phyloP scores from a whole-genome alignment of 1,140 invertebrate species.

The Drosophila busckii region DNA sequence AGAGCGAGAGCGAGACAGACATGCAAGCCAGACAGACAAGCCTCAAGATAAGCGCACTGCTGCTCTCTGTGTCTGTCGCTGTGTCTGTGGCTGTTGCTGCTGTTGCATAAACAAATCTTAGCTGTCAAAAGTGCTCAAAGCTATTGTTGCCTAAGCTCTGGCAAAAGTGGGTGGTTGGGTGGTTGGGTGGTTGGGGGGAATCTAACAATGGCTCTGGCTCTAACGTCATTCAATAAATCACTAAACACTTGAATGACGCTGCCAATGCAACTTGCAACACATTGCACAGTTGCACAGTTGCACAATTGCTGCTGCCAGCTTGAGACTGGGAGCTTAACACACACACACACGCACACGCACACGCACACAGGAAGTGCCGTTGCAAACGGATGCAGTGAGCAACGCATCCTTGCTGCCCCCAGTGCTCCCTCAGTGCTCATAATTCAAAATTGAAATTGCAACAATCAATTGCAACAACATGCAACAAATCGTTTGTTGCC shows the following conservation, averaged over 20 bases:
- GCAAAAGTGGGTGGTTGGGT: background rate
- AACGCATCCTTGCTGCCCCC: too few relatives aligned
- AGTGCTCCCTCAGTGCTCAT: slow-evolving; percentile 41
- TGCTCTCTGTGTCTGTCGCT: background rate
- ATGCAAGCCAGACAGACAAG: slow-evolving; percentile 1
- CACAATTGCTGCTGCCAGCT: background rate
- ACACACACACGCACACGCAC: slow-evolving; percentile 4
- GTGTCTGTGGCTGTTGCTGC: background rate
- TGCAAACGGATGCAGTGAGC: too few relatives aligned
- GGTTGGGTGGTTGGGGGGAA: background rate
- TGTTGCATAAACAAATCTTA: slow-evolving; percentile 67
- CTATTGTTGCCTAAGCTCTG: slow-evolving; percentile 40
- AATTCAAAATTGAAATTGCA: slow-evolving; percentile 79
- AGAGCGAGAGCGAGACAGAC: background rate
- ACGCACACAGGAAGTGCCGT: background rate
- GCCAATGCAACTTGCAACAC: slow-evolving; percentile 75
- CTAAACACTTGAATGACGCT: slow-evolving; percentile 77
- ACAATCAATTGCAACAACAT: slow-evolving; percentile 78
- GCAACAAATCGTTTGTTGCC: slow-evolving; percentile 71
- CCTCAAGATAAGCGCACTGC: slow-evolving; percentile 39
- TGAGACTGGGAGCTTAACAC: slow-evolving; percentile 38
- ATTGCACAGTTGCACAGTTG: slow-evolving; percentile 42
- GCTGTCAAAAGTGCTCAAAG: slow-evolving; percentile 76
- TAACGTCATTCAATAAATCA: slow-evolving; percentile 78
- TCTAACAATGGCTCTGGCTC: slow-evolving; percentile 40